Base-by-base conservation (phyloP, 2,113 vertebrate genomes). In the Tachysurus fulvidraco region DNA sequence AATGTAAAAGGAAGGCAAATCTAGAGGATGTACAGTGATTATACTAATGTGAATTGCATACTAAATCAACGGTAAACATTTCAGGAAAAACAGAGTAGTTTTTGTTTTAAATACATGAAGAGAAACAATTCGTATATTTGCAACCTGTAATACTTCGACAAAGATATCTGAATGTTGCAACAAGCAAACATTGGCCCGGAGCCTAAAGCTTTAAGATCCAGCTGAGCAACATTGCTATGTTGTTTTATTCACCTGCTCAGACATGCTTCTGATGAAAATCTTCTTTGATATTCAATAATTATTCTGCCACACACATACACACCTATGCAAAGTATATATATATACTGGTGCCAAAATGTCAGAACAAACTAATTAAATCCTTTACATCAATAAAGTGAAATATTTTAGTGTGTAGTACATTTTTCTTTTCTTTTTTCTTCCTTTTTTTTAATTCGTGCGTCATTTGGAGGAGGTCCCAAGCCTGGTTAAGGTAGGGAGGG, bases 191-290 rank as follows among this genome's bases (percentile, higher is more conserved):
- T 10, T 65, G 78, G 5, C 17, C 23, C 2, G 13, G 17, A 44
- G 25, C 25, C 30, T 28, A n/a, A 50, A 62, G 6, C 54, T 36
- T 12, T 73, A 36, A 81, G 67, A 86, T 81, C 85, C n/a, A 82
- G 85, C 67, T 50, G 52, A 79, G 67, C 85, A 60, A 14, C 85
- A 86, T 82, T 82, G 41, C n/a, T 74, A 30, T 54, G 84, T 13
- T 28, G 62, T 50, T 54, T 8, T 46, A 0, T 71, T 13, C 57
- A 60, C 85, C 41, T 73, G 85, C 85, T 82, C 55, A 82, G 44
- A 74, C 85, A 52, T 44, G 85, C 85, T 74, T 55, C 41, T 12
- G n/a, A 12, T 36, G 55, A 41, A 28, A 21, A 52, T n/a, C 9
- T 21, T 59, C 9, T 25, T 44, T 62, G 13, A 36, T 52, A 81